A percentile compares a stretch with the other conserved stretches of the same genome.
Conservation (phyloP, 2,888 invertebrate species). For the Hetaerina titia region DNA sequence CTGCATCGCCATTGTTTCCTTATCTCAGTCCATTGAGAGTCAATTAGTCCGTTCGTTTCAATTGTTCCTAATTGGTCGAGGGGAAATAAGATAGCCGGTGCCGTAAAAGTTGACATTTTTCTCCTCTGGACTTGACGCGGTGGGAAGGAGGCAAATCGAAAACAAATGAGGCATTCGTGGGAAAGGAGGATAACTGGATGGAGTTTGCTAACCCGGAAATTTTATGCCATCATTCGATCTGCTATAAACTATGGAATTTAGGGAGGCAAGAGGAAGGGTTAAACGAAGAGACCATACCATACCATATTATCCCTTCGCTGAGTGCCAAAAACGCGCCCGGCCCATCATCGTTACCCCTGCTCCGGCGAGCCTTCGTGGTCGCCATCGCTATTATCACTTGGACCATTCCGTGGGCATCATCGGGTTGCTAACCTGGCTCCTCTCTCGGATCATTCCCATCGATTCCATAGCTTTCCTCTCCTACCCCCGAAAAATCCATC, state of each 20-base stretch:
- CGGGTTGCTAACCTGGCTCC: background rate
- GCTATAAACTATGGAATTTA: background rate
- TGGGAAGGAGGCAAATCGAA: too few relatives aligned
- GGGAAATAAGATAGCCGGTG: background rate
- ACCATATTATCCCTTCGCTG: background rate
- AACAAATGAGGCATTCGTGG: too few relatives aligned
- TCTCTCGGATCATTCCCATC: background rate
- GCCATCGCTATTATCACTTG: background rate
- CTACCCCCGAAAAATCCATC: background rate
- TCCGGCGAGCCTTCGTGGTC: too few relatives aligned
- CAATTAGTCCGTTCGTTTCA: background rate
- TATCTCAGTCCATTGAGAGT: background rate
- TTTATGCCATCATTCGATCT: background rate
- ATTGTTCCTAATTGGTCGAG: background rate
- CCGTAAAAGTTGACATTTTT: background rate
- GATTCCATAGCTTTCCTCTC: background rate
- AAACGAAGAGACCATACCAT: too few relatives aligned
- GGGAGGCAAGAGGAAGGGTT: background rate
- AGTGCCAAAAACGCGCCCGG: background rate
- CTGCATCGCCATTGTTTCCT: background rate
- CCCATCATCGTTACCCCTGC: background rate
- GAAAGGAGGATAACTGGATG: background rate
- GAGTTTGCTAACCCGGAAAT: background rate
- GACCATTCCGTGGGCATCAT: background rate
- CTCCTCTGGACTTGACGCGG: background rate